Conservation (phyloP, 2,888 invertebrate species). For the Phortica okadai region DNA sequence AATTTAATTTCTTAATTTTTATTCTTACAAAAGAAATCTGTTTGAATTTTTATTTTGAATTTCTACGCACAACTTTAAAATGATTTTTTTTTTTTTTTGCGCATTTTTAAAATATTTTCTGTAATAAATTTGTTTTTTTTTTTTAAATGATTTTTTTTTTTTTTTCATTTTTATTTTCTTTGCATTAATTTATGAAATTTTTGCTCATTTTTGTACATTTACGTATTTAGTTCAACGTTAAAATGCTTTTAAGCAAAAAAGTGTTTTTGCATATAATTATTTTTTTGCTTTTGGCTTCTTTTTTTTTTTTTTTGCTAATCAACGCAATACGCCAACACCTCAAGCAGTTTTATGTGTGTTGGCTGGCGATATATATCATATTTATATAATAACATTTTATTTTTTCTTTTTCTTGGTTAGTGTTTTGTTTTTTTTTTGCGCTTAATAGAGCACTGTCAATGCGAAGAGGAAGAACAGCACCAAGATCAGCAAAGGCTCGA, state of each 20-base stretch:
- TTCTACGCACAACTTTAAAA: conserved; percentile 31
- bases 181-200: background rate
- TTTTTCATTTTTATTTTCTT: conserved; percentile 28
- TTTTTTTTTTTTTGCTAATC: conserved; percentile 54
- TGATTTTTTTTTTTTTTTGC: conserved; percentile 25
- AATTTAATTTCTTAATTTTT: background rate
- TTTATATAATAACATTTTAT: too few species aligned
- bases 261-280: background rate
- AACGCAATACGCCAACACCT: conserved; percentile 53
- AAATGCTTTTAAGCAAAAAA: conserved; percentile 31
- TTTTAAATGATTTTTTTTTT: conserved; percentile 7
- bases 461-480: too few species aligned
- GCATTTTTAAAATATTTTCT: background rate
- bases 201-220: conserved; percentile 7
- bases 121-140: too few species aligned
- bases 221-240: background rate
- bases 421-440: too few species aligned
- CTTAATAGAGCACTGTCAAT: too few species aligned
- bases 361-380: too few species aligned
- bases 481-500: too few species aligned
- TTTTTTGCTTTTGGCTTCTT: background rate
- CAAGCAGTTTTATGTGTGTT: conserved; percentile 36
- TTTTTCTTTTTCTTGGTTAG: too few species aligned
- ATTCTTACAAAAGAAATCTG: background rate
- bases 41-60: conserved; percentile 32